These are phyloP conservation scores for Pachyseris speciosa DNA, from an alignment of 64 coral and sea anemone species.

Conservation along the genomic window DNA sequence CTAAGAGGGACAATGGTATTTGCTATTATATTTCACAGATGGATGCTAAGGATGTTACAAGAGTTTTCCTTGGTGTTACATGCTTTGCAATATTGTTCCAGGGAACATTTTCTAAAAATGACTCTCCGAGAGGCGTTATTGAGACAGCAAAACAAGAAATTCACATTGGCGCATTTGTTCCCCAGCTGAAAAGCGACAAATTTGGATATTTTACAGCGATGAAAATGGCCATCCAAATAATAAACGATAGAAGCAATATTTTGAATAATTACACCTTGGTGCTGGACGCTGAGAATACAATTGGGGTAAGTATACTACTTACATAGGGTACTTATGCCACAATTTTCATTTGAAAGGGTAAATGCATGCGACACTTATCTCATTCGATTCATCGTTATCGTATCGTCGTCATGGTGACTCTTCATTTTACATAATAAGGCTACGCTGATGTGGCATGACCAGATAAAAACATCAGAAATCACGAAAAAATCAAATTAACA, in stretches of 20 bases:
- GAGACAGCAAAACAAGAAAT: not conserved
- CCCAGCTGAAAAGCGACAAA: not conserved
- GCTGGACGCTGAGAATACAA: conserved; percentile 32
- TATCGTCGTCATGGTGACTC: no score
- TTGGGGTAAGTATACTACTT: conserved; percentile 42
- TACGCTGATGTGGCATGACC: no score
- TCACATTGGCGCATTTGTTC: conserved; percentile 50
- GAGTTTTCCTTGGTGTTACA: not conserved
- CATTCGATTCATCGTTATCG: no score
- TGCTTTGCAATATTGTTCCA: not conserved
- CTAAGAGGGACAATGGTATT: no score
- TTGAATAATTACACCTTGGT: no score
- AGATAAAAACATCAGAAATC: no score
- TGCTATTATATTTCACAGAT: not conserved
- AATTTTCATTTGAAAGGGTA: no score
- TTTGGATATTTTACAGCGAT: conserved; percentile 1
- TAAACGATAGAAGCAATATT: no score
- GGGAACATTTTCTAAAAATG: not conserved
- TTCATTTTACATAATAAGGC: no score
- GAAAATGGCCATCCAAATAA: conserved; percentile 39
- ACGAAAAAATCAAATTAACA: no score
- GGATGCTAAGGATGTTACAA: not conserved
- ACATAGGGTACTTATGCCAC: no score
- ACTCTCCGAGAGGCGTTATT: not conserved
- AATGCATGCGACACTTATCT: no score